Base-by-base conservation (phyloP, 2,888 invertebrate genomes). In the Polylopha cassiicola region DNA sequence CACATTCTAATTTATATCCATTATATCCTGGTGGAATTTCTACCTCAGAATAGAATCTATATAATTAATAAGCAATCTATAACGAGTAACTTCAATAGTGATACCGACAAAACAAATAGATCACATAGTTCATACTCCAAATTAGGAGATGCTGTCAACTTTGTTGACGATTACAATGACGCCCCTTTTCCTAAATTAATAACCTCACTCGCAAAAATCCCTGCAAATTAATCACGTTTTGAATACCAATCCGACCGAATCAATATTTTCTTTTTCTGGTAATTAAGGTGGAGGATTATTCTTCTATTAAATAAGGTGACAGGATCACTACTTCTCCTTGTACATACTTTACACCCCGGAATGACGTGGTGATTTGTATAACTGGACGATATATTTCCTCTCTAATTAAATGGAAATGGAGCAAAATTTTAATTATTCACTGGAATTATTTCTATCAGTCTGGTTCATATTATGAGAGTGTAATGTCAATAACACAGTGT, bases 231-330 rank as follows among this genome's bases (percentile, higher is more conserved):
- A 9, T 30, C 39, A 29, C 39, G 9, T 18, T 17, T 15, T 23
- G 8, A 27, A 29, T 17, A 13, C 9, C 13, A 41, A 11, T 10
- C n/a, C 24, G 15, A 28, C n/a, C n/a, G 14, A 6, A 34, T 30
- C 16, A 24, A 63, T 53, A 54, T 54, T 61, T 55, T 28, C 58
- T 53, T 65, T 67, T 65, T 72, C 73, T 79, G 61, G 80, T 65
- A 75, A 73, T 74, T 80, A 77, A 73, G 84, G 84, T 85, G 84
- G 77, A 54, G 84, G 84, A 73, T 58, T 18, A 66, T 57, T 73
- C 65, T 79, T 79, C 72, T 65, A 73, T 75, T 82, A 76, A 79
- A 77, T 65, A 65, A 61, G 71, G 73, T 76, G 65, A 63, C 65
- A 68, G 65, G 75, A 62, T 71, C 65, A 68, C 59, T 69, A 70